phyloP scores from a whole-genome alignment of 2,888 invertebrate species.

The Limenitis camilla region DNA sequence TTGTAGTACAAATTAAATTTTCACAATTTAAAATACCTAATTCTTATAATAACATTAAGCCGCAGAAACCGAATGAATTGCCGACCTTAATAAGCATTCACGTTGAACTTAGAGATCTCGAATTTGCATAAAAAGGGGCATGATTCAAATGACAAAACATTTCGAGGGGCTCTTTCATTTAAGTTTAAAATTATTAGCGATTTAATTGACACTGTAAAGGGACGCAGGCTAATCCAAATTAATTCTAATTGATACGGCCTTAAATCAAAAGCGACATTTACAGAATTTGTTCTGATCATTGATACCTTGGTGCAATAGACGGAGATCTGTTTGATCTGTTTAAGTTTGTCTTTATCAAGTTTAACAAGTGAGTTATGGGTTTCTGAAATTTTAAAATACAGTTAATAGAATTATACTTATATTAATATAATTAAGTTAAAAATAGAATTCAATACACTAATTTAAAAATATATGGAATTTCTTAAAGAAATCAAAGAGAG shows the following conservation, averaged over 20 bases:
- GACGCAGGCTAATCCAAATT: slow-evolving; percentile 43
- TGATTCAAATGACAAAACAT: slow-evolving; percentile 65
- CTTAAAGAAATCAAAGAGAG: too few relatives aligned
- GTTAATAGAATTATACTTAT: too few relatives aligned
- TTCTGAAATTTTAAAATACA: too few relatives aligned
- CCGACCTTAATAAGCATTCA: slow-evolving; percentile 46
- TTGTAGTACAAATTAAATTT: slow-evolving; percentile 56
- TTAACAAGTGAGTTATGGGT: too few relatives aligned
- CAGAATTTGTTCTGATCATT: slow-evolving; percentile 16
- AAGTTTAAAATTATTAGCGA: slow-evolving; percentile 64
- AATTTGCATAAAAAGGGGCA: slow-evolving; percentile 69
- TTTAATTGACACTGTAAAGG: slow-evolving; percentile 58
- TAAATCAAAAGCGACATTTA: slow-evolving; percentile 32
- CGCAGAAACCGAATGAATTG: slow-evolving; percentile 49
- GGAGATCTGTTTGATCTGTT: too few relatives aligned
- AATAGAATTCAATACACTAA: too few relatives aligned
- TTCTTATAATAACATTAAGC: slow-evolving; percentile 62
- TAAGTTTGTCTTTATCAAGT: too few relatives aligned
- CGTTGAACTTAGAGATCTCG: slow-evolving; percentile 50
- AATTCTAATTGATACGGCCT: slow-evolving; percentile 52
- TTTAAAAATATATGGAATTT: too few relatives aligned
- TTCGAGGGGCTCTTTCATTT: slow-evolving; percentile 61
- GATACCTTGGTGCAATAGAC: slow-evolving; percentile 2
- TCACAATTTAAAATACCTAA: slow-evolving; percentile 54
- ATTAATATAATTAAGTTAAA: too few relatives aligned